These are phyloP conservation scores for Euwallacea similis DNA, from an alignment of 1,140 invertebrate genomes.

Conservation along the genomic window DNA sequence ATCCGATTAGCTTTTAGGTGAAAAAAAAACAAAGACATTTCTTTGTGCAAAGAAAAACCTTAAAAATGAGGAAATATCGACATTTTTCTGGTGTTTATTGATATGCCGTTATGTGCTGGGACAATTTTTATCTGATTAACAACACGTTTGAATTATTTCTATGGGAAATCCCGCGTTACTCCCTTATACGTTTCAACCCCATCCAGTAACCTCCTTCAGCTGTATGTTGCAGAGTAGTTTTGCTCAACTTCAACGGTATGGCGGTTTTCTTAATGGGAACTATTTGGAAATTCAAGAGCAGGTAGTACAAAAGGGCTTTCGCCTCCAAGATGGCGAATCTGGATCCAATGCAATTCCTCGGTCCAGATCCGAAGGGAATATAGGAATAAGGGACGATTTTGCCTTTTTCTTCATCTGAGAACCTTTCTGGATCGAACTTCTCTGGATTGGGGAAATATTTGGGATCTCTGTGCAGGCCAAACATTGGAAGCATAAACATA, in stretches of 20 bases:
- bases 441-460: slow-evolving; percentile 55
- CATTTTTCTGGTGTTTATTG: too few species aligned
- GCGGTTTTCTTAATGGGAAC: slow-evolving; percentile 39
- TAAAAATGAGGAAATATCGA: too few species aligned
- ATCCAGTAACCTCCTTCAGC: slow-evolving; percentile 50
- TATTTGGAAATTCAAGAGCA: slow-evolving; percentile 46
- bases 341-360: slow-evolving; percentile 51
- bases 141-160: not conserved
- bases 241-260: slow-evolving; percentile 42
- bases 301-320: slow-evolving; percentile 47
- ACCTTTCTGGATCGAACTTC: slow-evolving; percentile 56
- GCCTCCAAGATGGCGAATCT: slow-evolving; percentile 44
- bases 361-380: slow-evolving; percentile 61
- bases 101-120: too few species aligned
- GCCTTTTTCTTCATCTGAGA: slow-evolving; percentile 50
- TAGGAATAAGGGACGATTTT: slow-evolving; percentile 53
- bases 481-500: slow-evolving; percentile 56
- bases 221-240: slow-evolving; percentile 26
- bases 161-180: too few species aligned
- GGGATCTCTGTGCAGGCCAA: slow-evolving; percentile 59
- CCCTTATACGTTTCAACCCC: slow-evolving; percentile 22
- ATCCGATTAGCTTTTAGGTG: too few species aligned
- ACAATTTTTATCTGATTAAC: too few species aligned
- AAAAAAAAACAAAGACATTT: too few species aligned
- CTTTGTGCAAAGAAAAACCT: too few species aligned